Base-by-base conservation (phyloP, 2,113 vertebrate species). In the Syngnathus scovelli region DNA sequence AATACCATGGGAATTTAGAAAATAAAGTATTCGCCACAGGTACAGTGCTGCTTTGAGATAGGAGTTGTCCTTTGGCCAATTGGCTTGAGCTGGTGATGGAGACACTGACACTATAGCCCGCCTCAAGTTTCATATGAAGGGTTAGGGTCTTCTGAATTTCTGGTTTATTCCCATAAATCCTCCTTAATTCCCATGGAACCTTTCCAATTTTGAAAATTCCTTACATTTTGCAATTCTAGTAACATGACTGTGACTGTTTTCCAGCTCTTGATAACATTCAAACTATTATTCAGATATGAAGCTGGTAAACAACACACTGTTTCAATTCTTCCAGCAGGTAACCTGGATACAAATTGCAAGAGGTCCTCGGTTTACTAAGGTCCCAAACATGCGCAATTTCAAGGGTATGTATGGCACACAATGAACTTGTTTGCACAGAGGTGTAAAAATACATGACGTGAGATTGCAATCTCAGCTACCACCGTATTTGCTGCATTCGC, bases 231-330 rank as follows among this genome's bases (percentile, higher is more conserved):
- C 27, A 7, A 16, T 13, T 7, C 7, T 2, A 36, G 3, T 16
- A 15, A 58, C 12, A 58, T 8, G 12, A 56, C 36, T 13, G 58
- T 49, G 61, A 9, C 8, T 49, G 51, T 16, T 59, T 74, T 70
- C 3, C 61, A 49, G 68, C 59, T 61, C 51, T 63, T 60, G 27
- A 61, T 38, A 78, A 83, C 33, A 72, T 75, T 70, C 16, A 64
- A 37, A 12, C 18, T 38, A 12, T 60, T 60, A 6, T 46, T 10
- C 6, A 61, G 11, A 15, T 66, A 44, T 61, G 48, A 66, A 23
- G 58, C 21, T n/a, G 7, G 7, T n/a, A n/a, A 51, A 51, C 19
- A n/a, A 51, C 2, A 7, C 19, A 51, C 16, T n/a, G 18, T 10
- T n/a, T n/a, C 19, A n/a, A 21, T n/a, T 21, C n/a, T 52, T 52